These are phyloP conservation scores for Meda fulgida DNA, from an alignment of 2,797 vertebrate genomes.

Conservation along the genomic window DNA sequence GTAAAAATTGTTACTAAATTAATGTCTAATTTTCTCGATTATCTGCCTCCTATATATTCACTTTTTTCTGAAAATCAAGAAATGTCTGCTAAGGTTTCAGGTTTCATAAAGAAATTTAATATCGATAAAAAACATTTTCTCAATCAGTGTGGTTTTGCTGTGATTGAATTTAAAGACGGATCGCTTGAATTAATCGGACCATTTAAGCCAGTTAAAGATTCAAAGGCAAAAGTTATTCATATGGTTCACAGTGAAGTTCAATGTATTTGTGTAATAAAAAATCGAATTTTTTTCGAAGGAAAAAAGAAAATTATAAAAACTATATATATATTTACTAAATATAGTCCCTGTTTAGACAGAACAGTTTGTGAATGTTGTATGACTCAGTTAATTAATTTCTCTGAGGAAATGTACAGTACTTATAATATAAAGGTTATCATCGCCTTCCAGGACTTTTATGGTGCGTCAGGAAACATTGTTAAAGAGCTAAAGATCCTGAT, in stretches of 20 bases:
- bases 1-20: neutral
- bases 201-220: neutral
- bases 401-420: neutral
- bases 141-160: neutral
- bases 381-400: neutral
- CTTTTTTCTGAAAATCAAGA: neutral
- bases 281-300: neutral
- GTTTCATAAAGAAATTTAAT: neutral
- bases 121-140: neutral
- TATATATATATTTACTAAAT: neutral
- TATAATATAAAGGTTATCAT: neutral
- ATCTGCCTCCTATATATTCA: neutral
- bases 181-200: neutral
- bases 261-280: neutral
- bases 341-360: neutral
- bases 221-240: neutral
- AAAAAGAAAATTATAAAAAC: neutral
- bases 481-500: neutral
- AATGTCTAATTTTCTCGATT: neutral
- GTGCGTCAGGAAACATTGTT: neutral
- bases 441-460: neutral
- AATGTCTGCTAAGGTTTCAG: no score
- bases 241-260: neutral
- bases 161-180: neutral
- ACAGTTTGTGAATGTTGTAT: neutral